Base-by-base conservation (phyloP, 2,888 invertebrate genomes). In the Frankliniella fusca region DNA sequence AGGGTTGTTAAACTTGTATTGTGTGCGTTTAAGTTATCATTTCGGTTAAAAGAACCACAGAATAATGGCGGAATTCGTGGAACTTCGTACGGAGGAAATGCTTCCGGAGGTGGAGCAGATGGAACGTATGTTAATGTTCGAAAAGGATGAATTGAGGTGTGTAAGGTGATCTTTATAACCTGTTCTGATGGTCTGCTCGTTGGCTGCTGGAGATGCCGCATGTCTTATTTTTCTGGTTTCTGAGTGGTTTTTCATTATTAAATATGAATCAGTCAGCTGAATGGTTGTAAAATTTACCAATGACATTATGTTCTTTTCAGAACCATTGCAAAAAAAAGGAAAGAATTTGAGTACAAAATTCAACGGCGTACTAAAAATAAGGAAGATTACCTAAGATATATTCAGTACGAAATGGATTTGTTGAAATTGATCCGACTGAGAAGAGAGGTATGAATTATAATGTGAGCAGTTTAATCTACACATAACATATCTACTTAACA, bases 61-160 rank as follows among this genome's bases (percentile, higher is more conserved):
- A 84, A 89, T 86, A 86, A 96, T 96, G 96, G 94, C 94, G 20
- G 96, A 96, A 89, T 91, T 93, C 88, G 94, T 95, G 2, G 93
- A 94, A 86, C 92, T 92, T 87, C 92, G 92, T 87, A 91, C 94
- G 85, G 95, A 96, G 89, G 92, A 92, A 84, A 92, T 94, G 91
- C 91, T 95, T 86, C 93, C 93, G 84, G 95, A 95, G 87, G 90
- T 96, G 86, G 94, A 95, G 87, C 92, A 94, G 87, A 93, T 96
- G 92, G 91, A 92, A 86, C 90, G 92, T 85, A 91, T 92, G 61
- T 91, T 92, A 86, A 88, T 96, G 81, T 94, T 94, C 86, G 90
- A 91, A 12, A 90, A 91, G 83, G 91, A 91, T 81, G 95, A 95
- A 90, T 91, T 93, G 87, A 91, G 90, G 94, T 94, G 88, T 85